A percentile compares a stretch with the other conserved stretches of the same genome.
Evolutionary conservation across 2,888 invertebrate genomes (phyloP).

Genomic region (Theodoxus fluviatilis): DNA sequence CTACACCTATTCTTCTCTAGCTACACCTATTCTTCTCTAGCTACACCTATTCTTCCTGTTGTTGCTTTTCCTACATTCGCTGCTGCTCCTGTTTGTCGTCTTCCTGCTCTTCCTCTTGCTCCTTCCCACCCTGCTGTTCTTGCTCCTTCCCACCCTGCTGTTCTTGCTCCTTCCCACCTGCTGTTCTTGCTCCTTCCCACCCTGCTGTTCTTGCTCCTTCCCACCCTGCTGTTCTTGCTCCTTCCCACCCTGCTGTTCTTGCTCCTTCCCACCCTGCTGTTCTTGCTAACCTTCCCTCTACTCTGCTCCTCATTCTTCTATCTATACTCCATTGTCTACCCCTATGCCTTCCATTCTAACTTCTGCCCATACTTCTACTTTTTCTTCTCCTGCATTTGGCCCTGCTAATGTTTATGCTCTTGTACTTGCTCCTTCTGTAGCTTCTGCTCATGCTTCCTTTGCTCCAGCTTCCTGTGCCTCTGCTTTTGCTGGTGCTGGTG

Average conservation of each 20-base stretch:
- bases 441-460: neutral
- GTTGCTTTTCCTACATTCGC: conserved; percentile 15
- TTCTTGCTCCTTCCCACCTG: neutral
- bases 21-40: neutral
- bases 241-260: neutral
- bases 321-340: neutral
- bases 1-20: neutral
- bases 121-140: neutral
- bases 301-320: neutral
- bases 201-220: neutral
- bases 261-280: neutral
- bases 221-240: neutral
- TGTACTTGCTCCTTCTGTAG: neutral
- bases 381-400: neutral
- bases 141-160: neutral
- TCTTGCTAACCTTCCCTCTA: neutral
- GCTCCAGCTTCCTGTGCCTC: neutral
- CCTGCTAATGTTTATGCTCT: neutral
- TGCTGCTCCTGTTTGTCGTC: neutral
- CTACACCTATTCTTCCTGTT: neutral
- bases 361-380: neutral
- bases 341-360: neutral
- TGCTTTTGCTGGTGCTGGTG: neutral
- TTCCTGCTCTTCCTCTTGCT: neutral
- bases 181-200: neutral